Conservation (phyloP, 2,113 vertebrate genomes). For the Bungarus multicinctus region DNA sequence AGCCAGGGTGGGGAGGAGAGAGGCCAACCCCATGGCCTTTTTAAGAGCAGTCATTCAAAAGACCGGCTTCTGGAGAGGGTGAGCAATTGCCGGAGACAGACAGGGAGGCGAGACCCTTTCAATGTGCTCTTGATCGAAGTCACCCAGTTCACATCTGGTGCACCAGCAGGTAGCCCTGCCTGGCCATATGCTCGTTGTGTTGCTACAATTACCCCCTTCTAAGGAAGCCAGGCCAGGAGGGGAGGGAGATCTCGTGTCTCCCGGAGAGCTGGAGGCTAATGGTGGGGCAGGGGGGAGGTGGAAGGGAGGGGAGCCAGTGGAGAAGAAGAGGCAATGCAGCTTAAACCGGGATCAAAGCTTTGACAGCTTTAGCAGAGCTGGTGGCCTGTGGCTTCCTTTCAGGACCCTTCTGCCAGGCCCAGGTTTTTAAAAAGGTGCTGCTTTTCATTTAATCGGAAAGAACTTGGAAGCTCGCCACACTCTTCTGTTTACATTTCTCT, state of each 20-base stretch:
- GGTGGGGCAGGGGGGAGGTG: fast-evolving
- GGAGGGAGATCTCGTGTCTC: background rate
- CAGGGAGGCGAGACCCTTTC: conserved; percentile 67
- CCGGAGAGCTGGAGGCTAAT: background rate
- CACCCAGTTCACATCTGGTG: conserved; percentile 91
- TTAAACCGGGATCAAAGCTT: background rate
- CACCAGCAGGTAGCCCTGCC: conserved; percentile 88
- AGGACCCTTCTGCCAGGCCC: background rate
- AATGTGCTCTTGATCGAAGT: conserved; percentile 75
- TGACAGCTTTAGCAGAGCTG: background rate
- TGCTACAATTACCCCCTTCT: conserved; percentile 85
- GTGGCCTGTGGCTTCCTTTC: background rate
- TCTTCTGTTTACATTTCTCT: background rate
- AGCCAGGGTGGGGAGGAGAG: conserved; percentile 1
- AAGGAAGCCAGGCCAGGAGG: conserved; percentile 54
- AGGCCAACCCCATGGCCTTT: conserved; percentile 51
- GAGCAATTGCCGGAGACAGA: conserved; percentile 55
- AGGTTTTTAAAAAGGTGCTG: background rate
- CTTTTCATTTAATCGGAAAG: background rate
- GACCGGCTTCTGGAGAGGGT: conserved; percentile 60
- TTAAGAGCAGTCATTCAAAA: conserved; percentile 73
- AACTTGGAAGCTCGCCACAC: fast-evolving
- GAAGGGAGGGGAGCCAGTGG: fast-evolving
- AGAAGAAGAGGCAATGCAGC: background rate
- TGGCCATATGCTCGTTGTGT: conserved; percentile 85